Evolutionary conservation across 2,797 vertebrate species (phyloP).

Genomic region (Spea hammondii): DNA sequence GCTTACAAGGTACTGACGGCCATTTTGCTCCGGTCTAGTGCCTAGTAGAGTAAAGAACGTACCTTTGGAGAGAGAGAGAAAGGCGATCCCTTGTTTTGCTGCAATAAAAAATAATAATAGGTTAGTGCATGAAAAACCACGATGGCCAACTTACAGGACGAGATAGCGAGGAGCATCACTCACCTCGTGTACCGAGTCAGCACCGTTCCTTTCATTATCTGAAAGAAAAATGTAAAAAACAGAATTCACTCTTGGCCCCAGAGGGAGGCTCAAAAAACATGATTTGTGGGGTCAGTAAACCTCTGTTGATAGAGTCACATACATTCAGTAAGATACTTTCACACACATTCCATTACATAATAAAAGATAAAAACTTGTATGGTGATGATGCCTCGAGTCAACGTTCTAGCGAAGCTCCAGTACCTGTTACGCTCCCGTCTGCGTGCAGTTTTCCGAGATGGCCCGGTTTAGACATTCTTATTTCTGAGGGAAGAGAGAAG

Average conservation of each 20-base stretch:
- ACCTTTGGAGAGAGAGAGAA: constrained; percentile 77
- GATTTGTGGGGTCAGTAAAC: too few species aligned
- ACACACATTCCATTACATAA: too few species aligned
- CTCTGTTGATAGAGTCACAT: too few species aligned
- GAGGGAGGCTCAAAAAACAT: too few species aligned
- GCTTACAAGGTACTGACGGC: too few species aligned
- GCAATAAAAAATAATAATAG: constrained; percentile 65
- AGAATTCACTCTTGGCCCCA: too few species aligned
- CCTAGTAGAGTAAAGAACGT: neutral
- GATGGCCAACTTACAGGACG: constrained; percentile 16
- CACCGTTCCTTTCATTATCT: constrained; percentile 88
- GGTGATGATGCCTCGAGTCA: too few species aligned
- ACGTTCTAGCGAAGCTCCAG: neutral
- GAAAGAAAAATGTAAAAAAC: constrained; percentile 56
- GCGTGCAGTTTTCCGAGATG: constrained; percentile 45
- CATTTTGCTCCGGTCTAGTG: neutral
- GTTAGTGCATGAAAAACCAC: neutral
- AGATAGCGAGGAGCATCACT: constrained; percentile 13
- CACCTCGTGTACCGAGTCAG: constrained; percentile 89
- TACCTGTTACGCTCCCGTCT: constrained; percentile 39
- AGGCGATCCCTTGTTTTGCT: constrained; percentile 80
- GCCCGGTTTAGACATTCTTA: constrained; percentile 90
- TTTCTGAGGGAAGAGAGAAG: constrained; percentile 69
- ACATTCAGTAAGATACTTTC: too few species aligned
- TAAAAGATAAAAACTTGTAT: too few species aligned